Percentiles rank a stretch among this genome's conserved stretches.
Conservation (phyloP, 2,113 vertebrate genomes). For the Thamnaconus septentrionalis region DNA sequence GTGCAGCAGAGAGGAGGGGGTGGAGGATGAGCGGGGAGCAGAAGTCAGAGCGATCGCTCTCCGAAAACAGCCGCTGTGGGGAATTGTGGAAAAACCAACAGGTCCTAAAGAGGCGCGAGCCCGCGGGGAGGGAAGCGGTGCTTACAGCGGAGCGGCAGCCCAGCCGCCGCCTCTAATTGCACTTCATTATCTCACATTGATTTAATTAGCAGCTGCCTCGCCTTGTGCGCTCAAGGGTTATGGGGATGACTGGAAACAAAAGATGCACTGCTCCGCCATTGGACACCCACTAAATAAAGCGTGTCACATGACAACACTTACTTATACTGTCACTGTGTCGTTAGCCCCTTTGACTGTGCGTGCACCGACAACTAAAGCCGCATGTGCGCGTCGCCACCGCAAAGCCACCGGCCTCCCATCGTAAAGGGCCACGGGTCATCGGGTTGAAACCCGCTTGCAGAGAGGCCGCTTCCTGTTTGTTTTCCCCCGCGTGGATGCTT, state of each 20-base stretch:
- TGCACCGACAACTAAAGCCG: conserved; percentile 18
- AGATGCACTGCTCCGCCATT: conserved; percentile 31
- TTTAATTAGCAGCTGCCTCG: conserved; percentile 93
- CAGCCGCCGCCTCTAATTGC: conserved; percentile 94
- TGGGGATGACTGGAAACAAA: conserved; percentile 83
- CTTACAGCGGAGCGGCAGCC: conserved; percentile 92
- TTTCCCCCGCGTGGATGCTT: conserved; percentile 39
- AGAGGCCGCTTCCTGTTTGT: conserved; percentile 50
- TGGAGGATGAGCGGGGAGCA: conserved; percentile 81
- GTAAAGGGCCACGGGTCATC: conserved; percentile 36
- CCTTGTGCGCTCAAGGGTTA: conserved; percentile 83
- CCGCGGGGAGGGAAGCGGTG: conserved; percentile 89
- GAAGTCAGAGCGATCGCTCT: conserved; percentile 86
- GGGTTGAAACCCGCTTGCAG: conserved; percentile 45
- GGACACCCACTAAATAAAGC: conserved; percentile 31
- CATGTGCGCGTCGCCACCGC: conserved; percentile 44
- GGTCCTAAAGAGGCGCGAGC: conserved; percentile 92
- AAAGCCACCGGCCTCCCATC: conserved; percentile 24
- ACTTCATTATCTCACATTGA: conserved; percentile 99
- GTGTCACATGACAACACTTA: conserved; percentile 52
- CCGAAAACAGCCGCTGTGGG: conserved; percentile 90
- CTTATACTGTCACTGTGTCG: conserved; percentile 14
- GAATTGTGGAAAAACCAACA: conserved; percentile 95
- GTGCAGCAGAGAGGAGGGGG: conserved; percentile 25
- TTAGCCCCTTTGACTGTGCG: conserved; percentile 24